Evolutionary conservation across 2,113 vertebrate genomes (phyloP), one percentile per base, ranked within the genome.

Genomic region (Eurystomus gularis): DNA sequence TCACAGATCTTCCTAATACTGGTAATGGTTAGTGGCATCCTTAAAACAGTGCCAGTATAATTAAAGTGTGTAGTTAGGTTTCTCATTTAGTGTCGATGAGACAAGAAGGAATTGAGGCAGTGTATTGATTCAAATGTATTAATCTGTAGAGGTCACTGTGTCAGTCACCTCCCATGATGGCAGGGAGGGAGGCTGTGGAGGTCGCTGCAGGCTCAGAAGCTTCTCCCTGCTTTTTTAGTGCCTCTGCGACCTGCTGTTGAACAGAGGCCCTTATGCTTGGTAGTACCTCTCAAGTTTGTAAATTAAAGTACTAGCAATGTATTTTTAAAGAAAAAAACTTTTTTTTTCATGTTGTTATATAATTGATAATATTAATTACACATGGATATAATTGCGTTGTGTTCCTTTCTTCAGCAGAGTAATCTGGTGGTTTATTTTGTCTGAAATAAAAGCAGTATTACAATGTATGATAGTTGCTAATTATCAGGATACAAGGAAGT

Each of bases 381-480:
- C 35, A 3, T 42, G 28, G 20, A 58, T 75, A 44, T 94, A 69
- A 86, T 78, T 86, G 95, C 40, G 94, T 54, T 87, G 15, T 77
- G 44, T 71, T 93, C 46, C 19, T 95, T 90, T 86, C 86, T 94
- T 89, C 75, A 94, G 66, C 70, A 52, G 48, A 88, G 25, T 93
- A 49, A 44, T 62, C 62, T 71, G 23, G 11, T n/a, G 21, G 51
- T 49, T 79, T 83, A 19, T 71, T 62, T 62, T 66, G 68, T 57
- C 70, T 82, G 51, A 57, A 84, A 37, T 64, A 66, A 73, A 40
- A 78, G 29, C 60, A 39, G 2, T 65, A 12, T 51, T 61, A 13
- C 24, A 77, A 46, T 20, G 25, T 17, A 37, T 31, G 52, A 6
- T 73, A 42, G 58, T 8, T 82, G 57, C 37, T 70, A 26, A 86